Evolutionary conservation across 1,140 invertebrate genomes (phyloP).

Genomic region (Leguminivora glycinivorella): DNA sequence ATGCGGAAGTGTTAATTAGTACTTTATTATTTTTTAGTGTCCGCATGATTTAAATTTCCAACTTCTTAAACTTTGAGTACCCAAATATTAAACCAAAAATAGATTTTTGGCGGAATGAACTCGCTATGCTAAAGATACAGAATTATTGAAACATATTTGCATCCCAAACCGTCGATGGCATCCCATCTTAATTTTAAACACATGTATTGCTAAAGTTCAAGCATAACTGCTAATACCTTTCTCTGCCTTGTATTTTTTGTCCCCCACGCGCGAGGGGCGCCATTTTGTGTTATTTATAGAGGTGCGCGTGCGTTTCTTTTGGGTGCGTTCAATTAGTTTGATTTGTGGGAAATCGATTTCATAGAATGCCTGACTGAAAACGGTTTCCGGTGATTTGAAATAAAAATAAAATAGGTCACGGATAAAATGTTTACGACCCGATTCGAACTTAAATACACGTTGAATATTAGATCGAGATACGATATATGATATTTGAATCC

Average conservation of each 20-base stretch:
- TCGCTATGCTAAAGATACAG: neutral
- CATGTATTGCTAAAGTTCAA: constrained; percentile 17
- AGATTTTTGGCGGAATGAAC: neutral
- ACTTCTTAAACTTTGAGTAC: too few relatives aligned
- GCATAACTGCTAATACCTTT: constrained; percentile 28
- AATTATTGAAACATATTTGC: neutral
- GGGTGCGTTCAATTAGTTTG: constrained; percentile 70
- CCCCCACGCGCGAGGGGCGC: constrained; percentile 37
- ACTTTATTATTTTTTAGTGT: too few relatives aligned
- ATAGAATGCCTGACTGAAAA: constrained; percentile 40
- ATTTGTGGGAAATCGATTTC: constrained; percentile 73
- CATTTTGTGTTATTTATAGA: constrained; percentile 64
- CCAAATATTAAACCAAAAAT: neutral
- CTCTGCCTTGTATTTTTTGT: constrained; percentile 18
- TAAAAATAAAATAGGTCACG: constrained; percentile 12
- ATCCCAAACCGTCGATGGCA: neutral
- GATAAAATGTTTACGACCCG: neutral
- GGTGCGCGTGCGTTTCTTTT: constrained; percentile 55
- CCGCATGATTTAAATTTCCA: too few relatives aligned
- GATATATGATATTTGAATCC: too few relatives aligned
- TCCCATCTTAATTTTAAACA: constrained; percentile 7
- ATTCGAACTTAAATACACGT: too few relatives aligned
- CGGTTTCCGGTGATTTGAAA: constrained; percentile 5
- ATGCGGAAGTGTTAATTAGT: too few relatives aligned
- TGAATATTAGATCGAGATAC: too few relatives aligned